Conservation (phyloP, 2,888 invertebrate genomes). For the Luffia ferchaultella region DNA sequence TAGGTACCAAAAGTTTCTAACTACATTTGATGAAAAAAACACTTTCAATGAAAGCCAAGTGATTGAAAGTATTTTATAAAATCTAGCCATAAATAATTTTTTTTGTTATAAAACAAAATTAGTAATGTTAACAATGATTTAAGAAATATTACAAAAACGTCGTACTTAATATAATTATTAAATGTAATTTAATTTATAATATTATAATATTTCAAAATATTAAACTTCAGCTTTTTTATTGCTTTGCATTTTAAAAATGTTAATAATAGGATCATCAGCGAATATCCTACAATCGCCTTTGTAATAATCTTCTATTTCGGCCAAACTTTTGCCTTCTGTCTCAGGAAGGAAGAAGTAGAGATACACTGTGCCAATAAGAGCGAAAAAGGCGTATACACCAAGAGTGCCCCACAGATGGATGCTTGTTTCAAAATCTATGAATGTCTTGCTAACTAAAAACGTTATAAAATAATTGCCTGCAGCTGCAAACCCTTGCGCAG, state of each 20-base stretch:
- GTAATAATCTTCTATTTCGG: conserved; percentile 57
- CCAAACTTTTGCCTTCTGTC: conserved; percentile 60
- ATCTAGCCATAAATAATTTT: too few relatives aligned
- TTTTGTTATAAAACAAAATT: too few relatives aligned
- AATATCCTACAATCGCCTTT: conserved; percentile 38
- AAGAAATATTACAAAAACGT: too few relatives aligned
- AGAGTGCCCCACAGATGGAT: conserved; percentile 56
- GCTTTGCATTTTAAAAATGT: conserved; percentile 27
- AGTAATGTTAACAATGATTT: too few relatives aligned
- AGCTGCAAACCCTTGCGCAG: conserved; percentile 60
- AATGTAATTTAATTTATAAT: neutral
- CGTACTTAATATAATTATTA: neutral
- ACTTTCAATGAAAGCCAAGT: too few relatives aligned
- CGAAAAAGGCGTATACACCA: conserved; percentile 50
- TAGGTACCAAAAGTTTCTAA: too few relatives aligned
- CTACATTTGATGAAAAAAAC: too few relatives aligned
- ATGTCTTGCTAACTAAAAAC: conserved; percentile 61
- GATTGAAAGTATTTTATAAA: too few relatives aligned
- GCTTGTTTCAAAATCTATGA: conserved; percentile 47
- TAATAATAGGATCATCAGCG: conserved; percentile 48
- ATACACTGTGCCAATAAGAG: conserved; percentile 49
- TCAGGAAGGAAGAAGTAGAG: conserved; percentile 62
- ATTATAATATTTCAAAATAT: neutral
- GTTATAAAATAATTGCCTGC: conserved; percentile 59
- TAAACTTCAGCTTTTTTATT: conserved; percentile 13